Evolutionary conservation across 1,140 invertebrate species (phyloP), one percentile per base, ranked within the genome.

Genomic region (Calycopis cecrops): DNA sequence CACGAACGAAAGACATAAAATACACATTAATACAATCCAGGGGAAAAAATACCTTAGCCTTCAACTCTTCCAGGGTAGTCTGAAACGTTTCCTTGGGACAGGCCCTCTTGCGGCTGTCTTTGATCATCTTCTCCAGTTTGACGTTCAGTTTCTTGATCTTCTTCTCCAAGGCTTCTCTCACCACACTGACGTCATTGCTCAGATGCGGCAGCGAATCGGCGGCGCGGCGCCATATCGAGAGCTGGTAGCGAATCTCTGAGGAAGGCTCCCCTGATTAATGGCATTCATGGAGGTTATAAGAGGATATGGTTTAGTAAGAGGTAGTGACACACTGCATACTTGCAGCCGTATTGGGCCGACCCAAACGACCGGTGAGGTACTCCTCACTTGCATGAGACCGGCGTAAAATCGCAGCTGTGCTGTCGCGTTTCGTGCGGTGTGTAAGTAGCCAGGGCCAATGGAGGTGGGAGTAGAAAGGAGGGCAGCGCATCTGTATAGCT

Each of bases 211-310:
- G 79, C 16, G 94, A 95, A 1, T 92, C 92, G 0, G 94, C 93
- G 0, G 95, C 93, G 55, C 94, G 89, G 59, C 93, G 91, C 96
- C 95, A 97, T 60, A 96, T 92, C 33, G 93, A 91, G 9, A 97
- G 95, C 80, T 97, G 95, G 44, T 95, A 93, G 49, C 92, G 40
- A 1, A 63, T 53, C 40, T 62, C 60, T 62, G 21, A 28, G 21
- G 21, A 28, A 28, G 2, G 21, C 21, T 2, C 21, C n/a, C 21
- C 21, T 28, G 21, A 28, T 28, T 28, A 28, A 3, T n/a, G n/a
- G 21, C 21, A 28, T 28, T 28, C 21, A 28, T 28, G 21, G 21
- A 28, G 6, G 21, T 28, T 28, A 28, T 28, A 28, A 28, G n/a
- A n/a, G n/a, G n/a, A 28, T 28, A 28, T 28, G 21, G 2, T 28